A percentile compares a stretch with the other conserved stretches of the same genome.
phyloP scores from a whole-genome alignment of 2,888 invertebrate species.

The Scaptomyza flava region DNA sequence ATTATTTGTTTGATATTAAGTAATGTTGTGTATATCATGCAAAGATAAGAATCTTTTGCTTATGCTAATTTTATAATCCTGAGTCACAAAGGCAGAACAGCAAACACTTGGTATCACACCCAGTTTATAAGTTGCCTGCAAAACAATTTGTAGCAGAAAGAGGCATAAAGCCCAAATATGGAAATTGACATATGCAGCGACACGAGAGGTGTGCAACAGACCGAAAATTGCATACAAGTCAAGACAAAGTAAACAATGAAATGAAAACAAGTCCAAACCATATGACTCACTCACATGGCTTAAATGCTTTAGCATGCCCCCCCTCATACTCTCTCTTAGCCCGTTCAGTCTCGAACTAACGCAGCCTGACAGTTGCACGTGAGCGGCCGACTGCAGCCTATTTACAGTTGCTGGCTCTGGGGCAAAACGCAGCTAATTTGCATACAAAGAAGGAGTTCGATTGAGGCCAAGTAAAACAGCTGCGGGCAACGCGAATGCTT shows the following conservation, averaged over 20 bases:
- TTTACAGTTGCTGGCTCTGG: slow-evolving; percentile 7
- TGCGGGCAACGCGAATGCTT: slow-evolving; percentile 38
- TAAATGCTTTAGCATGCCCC: slow-evolving; percentile 10
- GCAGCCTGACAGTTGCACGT: slow-evolving; percentile 41
- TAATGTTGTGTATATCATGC: neutral
- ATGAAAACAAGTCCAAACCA: slow-evolving; percentile 37
- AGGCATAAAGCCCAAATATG: slow-evolving; percentile 34
- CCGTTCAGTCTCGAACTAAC: neutral
- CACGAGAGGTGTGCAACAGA: slow-evolving; percentile 26
- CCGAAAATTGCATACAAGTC: slow-evolving; percentile 33
- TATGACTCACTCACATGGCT: slow-evolving; percentile 49
- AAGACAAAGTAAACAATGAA: slow-evolving; percentile 31
- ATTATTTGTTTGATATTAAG: slow-evolving; percentile 5
- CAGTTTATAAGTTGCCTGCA: slow-evolving; percentile 20
- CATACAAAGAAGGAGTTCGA: slow-evolving; percentile 71
- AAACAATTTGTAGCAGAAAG: slow-evolving; percentile 43
- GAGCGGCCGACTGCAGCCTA: slow-evolving; percentile 30
- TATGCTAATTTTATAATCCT: slow-evolving; percentile 62
- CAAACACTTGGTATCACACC: slow-evolving; percentile 25
- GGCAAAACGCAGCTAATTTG: slow-evolving; percentile 61
- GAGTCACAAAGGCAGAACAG: slow-evolving; percentile 43
- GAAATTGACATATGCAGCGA: slow-evolving; percentile 42
- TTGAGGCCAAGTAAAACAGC: slow-evolving; percentile 62
- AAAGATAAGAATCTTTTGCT: slow-evolving; percentile 57
- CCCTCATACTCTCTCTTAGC: neutral